Evolutionary conservation across 2,888 invertebrate species (phyloP), one percentile per base, ranked within the genome.

Genomic region (Cryptophagus acutangulus): DNA sequence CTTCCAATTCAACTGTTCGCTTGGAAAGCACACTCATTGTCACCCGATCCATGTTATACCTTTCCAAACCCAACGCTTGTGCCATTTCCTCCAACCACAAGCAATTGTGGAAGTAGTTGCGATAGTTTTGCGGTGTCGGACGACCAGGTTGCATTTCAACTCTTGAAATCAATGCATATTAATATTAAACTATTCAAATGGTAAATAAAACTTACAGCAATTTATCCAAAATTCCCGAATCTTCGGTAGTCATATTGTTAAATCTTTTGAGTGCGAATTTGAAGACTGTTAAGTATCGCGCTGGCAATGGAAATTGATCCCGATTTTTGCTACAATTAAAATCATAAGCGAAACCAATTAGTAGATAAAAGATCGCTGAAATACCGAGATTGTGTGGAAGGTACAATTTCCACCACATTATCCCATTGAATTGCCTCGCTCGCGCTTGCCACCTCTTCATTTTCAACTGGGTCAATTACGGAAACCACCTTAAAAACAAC

Each of bases 71-170:
- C 4, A 71, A 45, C 9, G 61, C 64, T 51, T 65, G 61, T 36
- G 74, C 72, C 10, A 75, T 68, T 64, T 83, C 82, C 53, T 82
- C 82, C 60, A 80, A 69, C 74, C 80, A 78, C 1, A 83, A 64
- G 29, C 80, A 56, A 33, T 73, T 65, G 43, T 75, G 74, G 55
- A 80, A 80, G 48, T 70, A 77, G 9, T 65, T 54, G 42, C 64
- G 58, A 49, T 80, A 81, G 52, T 74, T 74, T 0, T 63, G 50
- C 50, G 50, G 2, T 6, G 74, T 70, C 0, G 54, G 74, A 38
- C 45, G 66, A 34, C 63, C 65, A 1, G 55, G 57, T 12, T 67
- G 59, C 26, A 74, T 57, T 38, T 46, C 28, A 2, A 13, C 3
- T 17, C 49, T 53, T 36, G n/a, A n/a, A 16, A n/a, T n/a, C n/a